phyloP scores from a whole-genome alignment of 1,140 invertebrate species.

The Chrysomallon squamiferum region DNA sequence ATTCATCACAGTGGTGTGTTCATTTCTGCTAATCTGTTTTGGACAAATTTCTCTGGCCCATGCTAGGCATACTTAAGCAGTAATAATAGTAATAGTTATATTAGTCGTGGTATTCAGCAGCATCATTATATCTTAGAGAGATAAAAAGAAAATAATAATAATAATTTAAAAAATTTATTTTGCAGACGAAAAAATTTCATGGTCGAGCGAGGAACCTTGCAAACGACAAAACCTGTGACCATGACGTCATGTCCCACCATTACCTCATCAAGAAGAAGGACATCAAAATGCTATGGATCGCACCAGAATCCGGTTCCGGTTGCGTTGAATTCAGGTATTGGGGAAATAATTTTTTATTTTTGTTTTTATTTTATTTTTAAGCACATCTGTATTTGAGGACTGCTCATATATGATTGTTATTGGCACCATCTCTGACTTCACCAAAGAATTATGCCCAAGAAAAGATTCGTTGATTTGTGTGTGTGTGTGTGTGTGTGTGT shows the following conservation, averaged over 20 bases:
- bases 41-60: too few species aligned
- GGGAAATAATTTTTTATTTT: background rate
- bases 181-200: conserved; percentile 17
- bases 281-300: conserved; percentile 49
- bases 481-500: background rate
- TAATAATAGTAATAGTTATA: too few species aligned
- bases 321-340: conserved; percentile 57
- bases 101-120: too few species aligned
- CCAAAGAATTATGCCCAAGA: background rate
- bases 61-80: too few species aligned
- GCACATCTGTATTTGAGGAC: background rate
- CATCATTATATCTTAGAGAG: too few species aligned
- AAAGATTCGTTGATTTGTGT: background rate
- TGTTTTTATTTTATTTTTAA: background rate
- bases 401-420: background rate
- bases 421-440: background rate
- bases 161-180: background rate
- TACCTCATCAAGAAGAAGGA: conserved; percentile 44
- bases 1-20: too few species aligned
- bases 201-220: conserved; percentile 21
- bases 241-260: conserved; percentile 44
- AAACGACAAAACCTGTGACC: conserved; percentile 35
- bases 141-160: too few species aligned
- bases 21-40: too few species aligned
- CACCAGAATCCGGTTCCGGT: conserved; percentile 37